Conservation (phyloP, 2,797 vertebrate genomes). For the Pelobates cultripes region DNA sequence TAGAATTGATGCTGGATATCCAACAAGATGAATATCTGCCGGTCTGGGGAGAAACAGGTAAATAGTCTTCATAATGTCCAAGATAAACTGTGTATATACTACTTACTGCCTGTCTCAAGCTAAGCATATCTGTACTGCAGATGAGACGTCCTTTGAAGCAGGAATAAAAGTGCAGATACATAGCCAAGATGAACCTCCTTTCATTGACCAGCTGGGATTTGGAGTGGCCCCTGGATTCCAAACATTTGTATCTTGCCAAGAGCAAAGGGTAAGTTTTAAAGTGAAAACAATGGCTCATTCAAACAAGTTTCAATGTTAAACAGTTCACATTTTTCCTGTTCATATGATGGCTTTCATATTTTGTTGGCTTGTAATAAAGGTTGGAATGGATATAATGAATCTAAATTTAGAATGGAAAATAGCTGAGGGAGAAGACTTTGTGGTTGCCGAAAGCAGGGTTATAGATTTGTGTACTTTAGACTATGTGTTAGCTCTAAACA, state of each 20-base stretch:
- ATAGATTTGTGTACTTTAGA: no score
- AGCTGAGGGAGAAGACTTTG: neutral
- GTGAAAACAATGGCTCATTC: neutral
- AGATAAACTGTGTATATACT: neutral
- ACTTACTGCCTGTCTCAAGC: neutral
- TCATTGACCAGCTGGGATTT: slow-evolving; percentile 98
- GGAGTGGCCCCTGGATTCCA: slow-evolving; percentile 97
- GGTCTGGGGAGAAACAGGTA: slow-evolving; percentile 97
- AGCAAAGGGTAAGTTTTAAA: slow-evolving; percentile 85
- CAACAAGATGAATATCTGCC: slow-evolving; percentile 97
- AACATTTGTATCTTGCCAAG: slow-evolving; percentile 98
- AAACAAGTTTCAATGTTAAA: neutral
- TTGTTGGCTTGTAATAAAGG: neutral
- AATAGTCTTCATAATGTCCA: slow-evolving; percentile 28
- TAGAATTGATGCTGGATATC: slow-evolving; percentile 98
- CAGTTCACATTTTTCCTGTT: neutral
- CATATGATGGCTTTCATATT: neutral
- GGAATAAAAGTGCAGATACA: slow-evolving; percentile 99
- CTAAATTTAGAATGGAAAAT: neutral
- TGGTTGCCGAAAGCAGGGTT: neutral
- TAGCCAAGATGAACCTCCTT: slow-evolving; percentile 94
- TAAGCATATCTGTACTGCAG: slow-evolving; percentile 67
- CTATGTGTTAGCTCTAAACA: no score
- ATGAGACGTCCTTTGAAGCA: slow-evolving; percentile 96
- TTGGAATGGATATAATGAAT: neutral